A percentile compares a stretch with the other conserved stretches of the same genome.
Conservation (phyloP, 2,113 vertebrate species). For the Coreoperca whiteheadi region DNA sequence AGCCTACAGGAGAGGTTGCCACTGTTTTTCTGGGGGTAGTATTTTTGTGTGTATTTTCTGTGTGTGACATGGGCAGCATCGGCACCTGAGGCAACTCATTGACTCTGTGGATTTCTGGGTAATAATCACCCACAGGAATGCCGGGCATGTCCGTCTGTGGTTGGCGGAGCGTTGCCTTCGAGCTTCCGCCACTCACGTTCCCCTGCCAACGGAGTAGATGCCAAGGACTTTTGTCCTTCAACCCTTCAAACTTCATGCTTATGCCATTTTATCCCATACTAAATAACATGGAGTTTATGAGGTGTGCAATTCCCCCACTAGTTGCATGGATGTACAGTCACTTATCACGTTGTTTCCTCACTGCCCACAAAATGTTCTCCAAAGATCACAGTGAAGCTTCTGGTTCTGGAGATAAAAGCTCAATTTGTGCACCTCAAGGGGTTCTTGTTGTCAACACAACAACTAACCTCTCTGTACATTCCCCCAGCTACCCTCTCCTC, state of each 20-base stretch:
- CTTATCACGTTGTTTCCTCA: background rate
- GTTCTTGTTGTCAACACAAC: slow-evolving; percentile 34
- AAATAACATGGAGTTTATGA: slow-evolving; percentile 28
- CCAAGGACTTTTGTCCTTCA: slow-evolving; percentile 56
- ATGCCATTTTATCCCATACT: slow-evolving; percentile 3
- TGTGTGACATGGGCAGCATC: slow-evolving; percentile 6
- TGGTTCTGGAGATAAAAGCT: background rate
- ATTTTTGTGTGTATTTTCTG: too few relatives aligned
- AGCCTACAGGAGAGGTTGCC: background rate
- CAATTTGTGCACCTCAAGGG: background rate
- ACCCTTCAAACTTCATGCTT: slow-evolving; percentile 24
- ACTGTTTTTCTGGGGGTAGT: background rate
- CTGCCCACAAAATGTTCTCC: background rate
- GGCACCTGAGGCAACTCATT: slow-evolving; percentile 67
- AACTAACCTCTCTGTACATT: background rate
- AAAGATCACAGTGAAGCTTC: background rate
- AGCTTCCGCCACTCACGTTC: slow-evolving; percentile 56
- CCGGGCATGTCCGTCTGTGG: slow-evolving; percentile 72
- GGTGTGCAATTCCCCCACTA: background rate
- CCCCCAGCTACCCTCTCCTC: slow-evolving; percentile 6
- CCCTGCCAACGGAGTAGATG: slow-evolving; percentile 28
- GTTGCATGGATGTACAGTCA: background rate
- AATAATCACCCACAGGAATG: slow-evolving; percentile 83
- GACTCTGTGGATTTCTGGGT: slow-evolving; percentile 72
- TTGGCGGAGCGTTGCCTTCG: slow-evolving; percentile 63